phyloP scores from a whole-genome alignment of 1,140 invertebrate species.

The Calephelis nemesis region DNA sequence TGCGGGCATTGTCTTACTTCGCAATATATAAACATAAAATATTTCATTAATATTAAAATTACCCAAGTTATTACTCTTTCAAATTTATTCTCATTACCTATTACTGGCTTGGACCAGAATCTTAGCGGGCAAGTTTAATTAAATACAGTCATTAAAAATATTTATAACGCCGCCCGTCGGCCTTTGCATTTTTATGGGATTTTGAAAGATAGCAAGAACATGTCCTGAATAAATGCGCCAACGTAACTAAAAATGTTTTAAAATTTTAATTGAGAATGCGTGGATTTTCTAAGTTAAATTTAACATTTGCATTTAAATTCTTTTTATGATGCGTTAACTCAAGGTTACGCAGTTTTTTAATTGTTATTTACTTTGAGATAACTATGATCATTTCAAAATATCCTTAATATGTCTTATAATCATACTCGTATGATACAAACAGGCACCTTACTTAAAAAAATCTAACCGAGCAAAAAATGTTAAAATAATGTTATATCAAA shows the following conservation, averaged over 20 bases:
- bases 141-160: conserved; percentile 69
- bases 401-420: too few relatives aligned
- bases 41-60: conserved; percentile 21
- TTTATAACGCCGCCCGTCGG: conserved; percentile 50
- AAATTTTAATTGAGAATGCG: conserved; percentile 8
- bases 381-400: too few relatives aligned
- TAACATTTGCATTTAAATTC: too few relatives aligned
- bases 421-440: too few relatives aligned
- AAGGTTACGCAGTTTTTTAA: too few relatives aligned
- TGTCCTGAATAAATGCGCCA: conserved; percentile 33
- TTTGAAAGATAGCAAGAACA: conserved; percentile 42
- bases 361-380: too few relatives aligned
- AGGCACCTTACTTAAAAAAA: too few relatives aligned
- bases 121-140: conserved; percentile 54
- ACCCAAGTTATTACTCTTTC: conserved; percentile 34
- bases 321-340: too few relatives aligned
- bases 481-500: too few relatives aligned
- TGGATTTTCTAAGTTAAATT: too few relatives aligned
- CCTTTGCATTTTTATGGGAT: conserved; percentile 58
- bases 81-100: conserved; percentile 48
- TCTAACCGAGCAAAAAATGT: too few relatives aligned
- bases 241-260: conserved; percentile 36
- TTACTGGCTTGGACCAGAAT: conserved; percentile 46
- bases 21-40: background rate
- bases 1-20: background rate